These are phyloP conservation scores for Pocillopora verrucosa DNA, from an alignment of 64 coral and sea anemone species.

Conservation along the genomic window DNA sequence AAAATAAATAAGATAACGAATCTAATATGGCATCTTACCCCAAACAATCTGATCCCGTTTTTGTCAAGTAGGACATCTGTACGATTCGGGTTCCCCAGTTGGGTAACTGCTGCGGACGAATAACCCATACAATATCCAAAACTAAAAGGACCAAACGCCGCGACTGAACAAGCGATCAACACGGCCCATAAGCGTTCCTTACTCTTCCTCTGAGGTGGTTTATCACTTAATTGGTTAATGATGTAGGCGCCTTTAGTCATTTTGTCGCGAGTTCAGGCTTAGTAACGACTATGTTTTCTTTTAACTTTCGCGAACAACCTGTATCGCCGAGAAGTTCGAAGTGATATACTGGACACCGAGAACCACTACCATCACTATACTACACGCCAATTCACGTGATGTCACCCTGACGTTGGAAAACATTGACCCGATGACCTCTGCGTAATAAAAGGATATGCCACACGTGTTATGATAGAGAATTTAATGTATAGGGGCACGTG, in stretches of 20 bases:
- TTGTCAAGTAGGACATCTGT: slow-evolving; percentile 53
- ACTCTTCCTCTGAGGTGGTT: neutral
- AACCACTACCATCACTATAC: too few relatives aligned
- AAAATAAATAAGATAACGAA: neutral
- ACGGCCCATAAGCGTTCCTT: slow-evolving; percentile 70
- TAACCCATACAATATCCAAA: slow-evolving; percentile 82
- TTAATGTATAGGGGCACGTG: too few relatives aligned
- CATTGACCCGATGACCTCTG: too few relatives aligned
- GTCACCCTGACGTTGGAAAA: too few relatives aligned
- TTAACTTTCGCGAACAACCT: too few relatives aligned
- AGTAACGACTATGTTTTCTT: too few relatives aligned
- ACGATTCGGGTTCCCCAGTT: slow-evolving; percentile 47
- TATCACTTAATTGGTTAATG: neutral
- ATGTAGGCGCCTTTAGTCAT: neutral
- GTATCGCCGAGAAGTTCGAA: too few relatives aligned
- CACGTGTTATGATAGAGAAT: too few relatives aligned
- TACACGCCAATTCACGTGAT: too few relatives aligned
- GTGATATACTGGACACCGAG: too few relatives aligned
- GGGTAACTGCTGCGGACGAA: slow-evolving; percentile 71
- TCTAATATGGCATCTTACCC: slow-evolving; percentile 55
- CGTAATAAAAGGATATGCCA: too few relatives aligned
- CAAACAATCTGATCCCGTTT: slow-evolving; percentile 79
- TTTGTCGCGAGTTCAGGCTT: neutral
- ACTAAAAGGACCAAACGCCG: slow-evolving; percentile 67
- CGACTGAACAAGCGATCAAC: slow-evolving; percentile 60